phyloP scores from a whole-genome alignment of 2,797 vertebrate species.

The Potorous gilbertii region DNA sequence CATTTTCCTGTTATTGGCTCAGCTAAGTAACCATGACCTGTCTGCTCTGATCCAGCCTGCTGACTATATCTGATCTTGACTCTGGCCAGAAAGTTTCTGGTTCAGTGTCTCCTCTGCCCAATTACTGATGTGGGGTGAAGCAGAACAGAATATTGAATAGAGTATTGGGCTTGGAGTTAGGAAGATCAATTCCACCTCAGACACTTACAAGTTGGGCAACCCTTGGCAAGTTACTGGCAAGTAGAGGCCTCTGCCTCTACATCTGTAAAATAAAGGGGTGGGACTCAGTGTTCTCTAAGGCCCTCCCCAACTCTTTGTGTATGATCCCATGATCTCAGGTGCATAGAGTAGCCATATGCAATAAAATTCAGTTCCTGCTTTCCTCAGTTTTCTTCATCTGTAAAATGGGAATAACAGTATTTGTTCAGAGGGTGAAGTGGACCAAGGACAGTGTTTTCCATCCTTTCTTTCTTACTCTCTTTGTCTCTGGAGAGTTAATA shows the following conservation, averaged over 20 bases:
- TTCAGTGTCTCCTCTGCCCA: too few species aligned
- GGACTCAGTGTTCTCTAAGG: background rate
- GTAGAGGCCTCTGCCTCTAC: background rate
- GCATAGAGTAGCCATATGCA: too few species aligned
- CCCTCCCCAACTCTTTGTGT: background rate
- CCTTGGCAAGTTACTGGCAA: background rate
- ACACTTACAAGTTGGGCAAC: background rate
- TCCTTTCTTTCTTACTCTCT: background rate
- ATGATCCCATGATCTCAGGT: background rate
- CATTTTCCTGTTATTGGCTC: background rate
- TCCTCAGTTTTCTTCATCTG: too few species aligned
- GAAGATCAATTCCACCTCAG: background rate
- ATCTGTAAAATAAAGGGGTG: background rate
- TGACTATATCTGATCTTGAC: background rate
- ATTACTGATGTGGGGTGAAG: too few species aligned
- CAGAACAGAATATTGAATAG: background rate
- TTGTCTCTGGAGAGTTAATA: background rate
- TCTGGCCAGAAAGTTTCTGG: background rate
- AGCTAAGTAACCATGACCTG: background rate
- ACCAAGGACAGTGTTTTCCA: background rate
- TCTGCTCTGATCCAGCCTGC: background rate
- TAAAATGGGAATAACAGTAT: background rate
- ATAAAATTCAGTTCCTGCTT: too few species aligned
- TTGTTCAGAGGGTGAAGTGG: background rate
- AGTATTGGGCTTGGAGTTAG: background rate